Evolutionary conservation across 2,797 vertebrate species (phyloP), one percentile per base, ranked within the genome.

Genomic region (Otus scops): DNA sequence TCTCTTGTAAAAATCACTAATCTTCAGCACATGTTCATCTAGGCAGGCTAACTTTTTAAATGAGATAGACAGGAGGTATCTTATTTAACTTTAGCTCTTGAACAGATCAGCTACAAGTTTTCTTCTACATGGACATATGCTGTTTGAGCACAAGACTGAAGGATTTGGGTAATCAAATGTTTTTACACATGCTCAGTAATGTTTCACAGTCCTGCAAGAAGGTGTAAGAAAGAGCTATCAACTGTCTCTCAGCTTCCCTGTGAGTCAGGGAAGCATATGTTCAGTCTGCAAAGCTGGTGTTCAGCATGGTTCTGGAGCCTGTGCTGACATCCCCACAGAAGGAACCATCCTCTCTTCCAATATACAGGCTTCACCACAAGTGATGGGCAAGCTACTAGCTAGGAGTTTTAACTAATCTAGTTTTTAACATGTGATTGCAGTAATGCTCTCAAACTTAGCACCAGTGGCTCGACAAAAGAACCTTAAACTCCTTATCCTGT

Each of bases 101-200:
- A 80, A 67, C 19, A 77, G 10, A 64, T 28, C 41, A 85, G 32
- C 65, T 53, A 6, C 18, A 60, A 30, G 26, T 53, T 28, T 48
- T 28, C 43, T 39, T 60, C 64, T 47, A 32, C 8, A 4, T 1
- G 26, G 1, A 1, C 30, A 56, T 17, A 43, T 0, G 3, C 18
- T 39, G 36, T 41, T 41, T 34, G 36, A 90, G 32, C 32, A 30
- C 12, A 53, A 45, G 65, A 81, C 48, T 11, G 21, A 67, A 74
- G 27, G 28, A 67, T 11, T 9, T 67, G 48, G 30, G 7, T 63
- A 36, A 32, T 10, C 45, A 64, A 60, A 67, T n/a, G 14, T 34
- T 85, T 80, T 53, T 39, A 70, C 36, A 27, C 21, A 7, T 15
- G 27, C 43, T 74, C 30, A 2, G 32, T 51, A 57, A 68, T 1